Base-by-base conservation (phyloP, 2,888 invertebrate species). In the Cepaea hortensis region DNA sequence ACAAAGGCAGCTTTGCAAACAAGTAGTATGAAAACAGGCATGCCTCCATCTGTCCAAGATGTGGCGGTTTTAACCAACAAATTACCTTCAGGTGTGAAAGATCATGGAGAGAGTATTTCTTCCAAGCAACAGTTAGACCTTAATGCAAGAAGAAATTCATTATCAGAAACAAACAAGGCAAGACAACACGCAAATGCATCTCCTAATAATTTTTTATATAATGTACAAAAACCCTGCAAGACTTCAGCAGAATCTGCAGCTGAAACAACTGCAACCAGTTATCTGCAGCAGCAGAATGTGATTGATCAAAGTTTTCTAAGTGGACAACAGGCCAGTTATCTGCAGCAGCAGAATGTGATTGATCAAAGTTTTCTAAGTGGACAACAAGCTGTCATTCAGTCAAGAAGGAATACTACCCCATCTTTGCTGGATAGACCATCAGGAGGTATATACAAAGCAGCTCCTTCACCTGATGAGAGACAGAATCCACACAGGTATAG, bases 141-240 rank as follows among this genome's bases (percentile, higher is more conserved):
- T 79, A 62, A 61, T 35, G 18, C 62, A 55, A 79, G 62, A 35
- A 61, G 79, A 62, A 23, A 79, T 79, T 79, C 79, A 35, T 23
- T 61, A 61, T 61, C n/a, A 79, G 77, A 79, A 65, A 4, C n/a
- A 35, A 55, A 20, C 35, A 48, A 75, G 48, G 46, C 48, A 75
- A 5, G 4, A 13, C 75, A 48, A 46, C 13, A 3, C 13, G 9
- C 48, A 46, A 48, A 20, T 75, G 55, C 62, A 79, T 61, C 79
- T 62, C 35, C 79, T 62, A 62, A 35, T 62, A 23, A 9, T 50
- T 23, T 55, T 77, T 4, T 79, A 13, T 1, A 62, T 79, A 62
- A 6, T 55, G 55, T 62, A 15, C 62, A 62, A 55, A 62, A 7
- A 35, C 35, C 23, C 62, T 35, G 46, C 62, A 35, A 35, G 23